phyloP scores from a whole-genome alignment of 2,888 invertebrate species.

The Mycalesis mineus region DNA sequence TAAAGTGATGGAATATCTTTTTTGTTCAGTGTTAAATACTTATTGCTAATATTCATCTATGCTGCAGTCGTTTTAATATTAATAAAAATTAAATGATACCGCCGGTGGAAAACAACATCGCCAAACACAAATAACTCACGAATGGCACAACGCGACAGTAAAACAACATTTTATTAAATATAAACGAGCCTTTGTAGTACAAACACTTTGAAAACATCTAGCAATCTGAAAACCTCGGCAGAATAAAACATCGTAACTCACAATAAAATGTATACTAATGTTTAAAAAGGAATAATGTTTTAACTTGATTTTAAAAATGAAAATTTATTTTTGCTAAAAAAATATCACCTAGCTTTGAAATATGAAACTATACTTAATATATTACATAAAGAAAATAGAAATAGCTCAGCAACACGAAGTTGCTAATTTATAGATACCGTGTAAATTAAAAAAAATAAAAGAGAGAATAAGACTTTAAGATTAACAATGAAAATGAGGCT shows the following conservation, averaged over 20 bases:
- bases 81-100: conserved; percentile 17
- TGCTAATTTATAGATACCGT: conserved; percentile 43
- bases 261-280: background rate
- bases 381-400: conserved; percentile 61
- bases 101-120: conserved; percentile 35
- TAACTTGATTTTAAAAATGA: conserved; percentile 6
- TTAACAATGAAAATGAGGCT: conserved; percentile 52
- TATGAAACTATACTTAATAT: conserved; percentile 66
- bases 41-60: conserved; percentile 34
- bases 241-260: background rate
- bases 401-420: conserved; percentile 57
- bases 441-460: conserved; percentile 40
- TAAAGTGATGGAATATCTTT: conserved; percentile 36
- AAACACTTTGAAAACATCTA: conserved; percentile 5
- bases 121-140: background rate
- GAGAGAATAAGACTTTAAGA: conserved; percentile 32
- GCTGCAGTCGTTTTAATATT: conserved; percentile 32
- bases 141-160: conserved; percentile 21
- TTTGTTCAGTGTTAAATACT: conserved; percentile 32
- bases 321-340: conserved; percentile 2
- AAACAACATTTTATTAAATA: conserved; percentile 1
- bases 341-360: conserved; percentile 49
- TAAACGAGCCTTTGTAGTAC: conserved; percentile 4
- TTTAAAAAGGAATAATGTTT: conserved; percentile 31
- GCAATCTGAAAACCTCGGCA: background rate